phyloP scores from a whole-genome alignment of 2,797 vertebrate genomes.

The Furcifer pardalis region DNA sequence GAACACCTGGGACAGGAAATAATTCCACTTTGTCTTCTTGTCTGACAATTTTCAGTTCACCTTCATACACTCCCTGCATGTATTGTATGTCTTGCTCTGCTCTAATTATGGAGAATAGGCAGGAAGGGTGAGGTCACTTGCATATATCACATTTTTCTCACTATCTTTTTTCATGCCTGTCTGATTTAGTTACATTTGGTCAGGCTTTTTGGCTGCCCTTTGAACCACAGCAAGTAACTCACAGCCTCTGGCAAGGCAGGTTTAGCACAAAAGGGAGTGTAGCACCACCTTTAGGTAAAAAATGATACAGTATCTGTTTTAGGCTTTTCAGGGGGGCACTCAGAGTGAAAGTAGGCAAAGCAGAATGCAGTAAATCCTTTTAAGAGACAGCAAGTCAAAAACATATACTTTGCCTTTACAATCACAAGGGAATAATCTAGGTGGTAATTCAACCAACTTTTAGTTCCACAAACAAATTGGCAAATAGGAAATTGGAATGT shows the following conservation, averaged over 20 bases:
- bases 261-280: conserved; percentile 50
- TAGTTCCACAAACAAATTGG: background rate
- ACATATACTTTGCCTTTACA: background rate
- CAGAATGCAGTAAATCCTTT: background rate
- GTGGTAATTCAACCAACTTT: background rate
- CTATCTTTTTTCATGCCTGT: conserved; percentile 63
- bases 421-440: background rate
- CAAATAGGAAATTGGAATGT: background rate
- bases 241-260: conserved; percentile 47
- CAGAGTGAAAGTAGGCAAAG: background rate
- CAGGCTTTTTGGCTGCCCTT: conserved; percentile 66
- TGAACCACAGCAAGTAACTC: conserved; percentile 64
- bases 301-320: background rate
- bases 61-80: conserved; percentile 24
- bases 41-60: conserved; percentile 31
- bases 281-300: conserved; percentile 65
- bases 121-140: conserved; percentile 58
- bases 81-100: conserved; percentile 61
- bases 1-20: too few relatives aligned
- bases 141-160: conserved; percentile 62
- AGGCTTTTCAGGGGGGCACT: background rate
- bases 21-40: too few relatives aligned
- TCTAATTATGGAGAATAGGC: conserved; percentile 66
- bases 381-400: background rate
- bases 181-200: conserved; percentile 70